Evolutionary conservation across 2,888 invertebrate genomes (phyloP).

Genomic region (Xanthia togata): DNA sequence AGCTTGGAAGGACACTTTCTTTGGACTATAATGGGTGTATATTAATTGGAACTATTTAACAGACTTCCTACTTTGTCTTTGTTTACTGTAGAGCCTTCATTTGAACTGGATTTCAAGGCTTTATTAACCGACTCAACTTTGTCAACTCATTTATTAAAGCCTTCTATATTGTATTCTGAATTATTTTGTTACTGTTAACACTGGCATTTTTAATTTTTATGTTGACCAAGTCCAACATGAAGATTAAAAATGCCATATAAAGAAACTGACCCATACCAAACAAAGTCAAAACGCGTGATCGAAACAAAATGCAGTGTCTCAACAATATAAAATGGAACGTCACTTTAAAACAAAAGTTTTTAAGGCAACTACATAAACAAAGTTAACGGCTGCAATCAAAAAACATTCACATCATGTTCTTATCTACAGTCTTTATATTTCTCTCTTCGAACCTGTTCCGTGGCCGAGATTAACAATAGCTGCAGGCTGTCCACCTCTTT

Average conservation of each 20-base stretch:
- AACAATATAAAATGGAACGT: slow-evolving; percentile 37
- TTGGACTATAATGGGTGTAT: slow-evolving; percentile 32
- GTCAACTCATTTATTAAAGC: background rate
- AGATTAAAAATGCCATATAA: background rate
- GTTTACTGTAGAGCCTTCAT: background rate
- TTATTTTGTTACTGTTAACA: background rate
- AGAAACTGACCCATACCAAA: slow-evolving; percentile 1
- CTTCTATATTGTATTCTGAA: background rate
- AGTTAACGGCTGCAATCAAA: slow-evolving; percentile 69
- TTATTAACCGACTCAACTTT: background rate
- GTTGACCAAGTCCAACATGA: background rate
- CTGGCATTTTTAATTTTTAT: background rate
- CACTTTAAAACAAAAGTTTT: slow-evolving; percentile 47
- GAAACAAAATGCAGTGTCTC: slow-evolving; percentile 9
- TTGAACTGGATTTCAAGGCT: background rate
- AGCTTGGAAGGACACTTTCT: slow-evolving; percentile 35
- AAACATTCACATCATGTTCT: slow-evolving; percentile 79
- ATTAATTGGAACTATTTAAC: slow-evolving; percentile 42
- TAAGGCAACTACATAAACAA: slow-evolving; percentile 52
- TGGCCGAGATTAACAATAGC: slow-evolving; percentile 85
- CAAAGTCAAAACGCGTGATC: background rate
- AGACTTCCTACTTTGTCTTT: slow-evolving; percentile 7
- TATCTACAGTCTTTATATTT: slow-evolving; percentile 82
- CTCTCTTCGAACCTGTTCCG: slow-evolving; percentile 84
- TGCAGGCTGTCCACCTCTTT: slow-evolving; percentile 86